These are phyloP conservation scores for Pyralis farinalis DNA, from an alignment of 2,888 invertebrate species.

Conservation along the genomic window DNA sequence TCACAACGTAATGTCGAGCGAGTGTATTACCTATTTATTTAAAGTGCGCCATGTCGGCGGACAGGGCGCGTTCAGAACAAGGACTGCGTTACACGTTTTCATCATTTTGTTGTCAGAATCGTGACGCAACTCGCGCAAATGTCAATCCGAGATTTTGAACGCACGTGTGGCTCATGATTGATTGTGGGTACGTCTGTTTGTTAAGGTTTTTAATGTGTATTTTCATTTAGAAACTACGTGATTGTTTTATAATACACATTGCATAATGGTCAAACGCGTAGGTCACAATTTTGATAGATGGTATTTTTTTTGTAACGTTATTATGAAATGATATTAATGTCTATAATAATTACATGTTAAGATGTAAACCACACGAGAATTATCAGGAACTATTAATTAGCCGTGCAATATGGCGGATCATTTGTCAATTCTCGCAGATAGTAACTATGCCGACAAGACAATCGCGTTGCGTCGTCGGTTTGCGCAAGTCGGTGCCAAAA, in stretches of 20 bases:
- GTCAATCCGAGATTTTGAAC: constrained; percentile 42
- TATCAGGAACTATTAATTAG: constrained; percentile 21
- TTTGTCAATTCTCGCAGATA: constrained; percentile 28
- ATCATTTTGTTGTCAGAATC: constrained; percentile 43
- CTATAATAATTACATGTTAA: constrained; percentile 12
- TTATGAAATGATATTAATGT: constrained; percentile 2
- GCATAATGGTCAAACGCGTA: constrained; percentile 9
- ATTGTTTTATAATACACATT: constrained; percentile 19
- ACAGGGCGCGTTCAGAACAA: constrained; percentile 31
- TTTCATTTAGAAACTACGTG: constrained; percentile 15
- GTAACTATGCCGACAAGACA: constrained; percentile 11
- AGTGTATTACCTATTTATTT: constrained; percentile 27
- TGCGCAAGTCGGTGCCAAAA: constrained; percentile 32
- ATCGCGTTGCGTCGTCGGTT: constrained; percentile 13
- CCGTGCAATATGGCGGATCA: constrained; percentile 28
- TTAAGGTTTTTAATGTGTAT: constrained; percentile 16
- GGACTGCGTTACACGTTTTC: constrained; percentile 46
- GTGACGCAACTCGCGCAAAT: constrained; percentile 51
- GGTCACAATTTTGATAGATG: background rate
- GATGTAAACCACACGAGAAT: constrained; percentile 18
- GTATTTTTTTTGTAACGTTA: background rate
- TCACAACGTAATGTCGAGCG: constrained; percentile 14
- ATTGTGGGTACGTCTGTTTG: constrained; percentile 29
- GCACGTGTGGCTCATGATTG: constrained; percentile 43
- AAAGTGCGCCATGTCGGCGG: constrained; percentile 32